These are phyloP conservation scores for Chrysolina haemoptera DNA, from an alignment of 2,888 invertebrate genomes.

Conservation along the genomic window DNA sequence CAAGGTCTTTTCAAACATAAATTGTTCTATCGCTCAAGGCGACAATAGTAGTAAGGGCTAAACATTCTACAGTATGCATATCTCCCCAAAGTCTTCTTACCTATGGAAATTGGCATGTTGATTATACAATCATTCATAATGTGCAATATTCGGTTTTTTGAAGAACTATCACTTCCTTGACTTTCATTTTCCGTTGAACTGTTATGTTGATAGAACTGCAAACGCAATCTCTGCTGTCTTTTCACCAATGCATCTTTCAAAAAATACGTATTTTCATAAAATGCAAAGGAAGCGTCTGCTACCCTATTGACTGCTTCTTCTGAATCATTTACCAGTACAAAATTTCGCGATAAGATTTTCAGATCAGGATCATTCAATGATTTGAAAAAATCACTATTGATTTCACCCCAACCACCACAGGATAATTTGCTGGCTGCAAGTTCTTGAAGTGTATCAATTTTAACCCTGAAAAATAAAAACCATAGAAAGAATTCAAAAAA, in stretches of 20 bases:
- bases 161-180: slow-evolving; percentile 28
- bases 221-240: slow-evolving; percentile 68
- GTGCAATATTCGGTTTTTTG: slow-evolving; percentile 74
- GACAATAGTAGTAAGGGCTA: too few relatives aligned
- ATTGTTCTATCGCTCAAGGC: too few relatives aligned
- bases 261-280: slow-evolving; percentile 84
- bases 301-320: slow-evolving; percentile 78
- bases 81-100: too few relatives aligned
- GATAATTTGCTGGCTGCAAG: slow-evolving; percentile 77
- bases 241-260: slow-evolving; percentile 78
- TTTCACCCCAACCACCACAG: slow-evolving; percentile 82
- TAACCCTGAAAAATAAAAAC: slow-evolving; percentile 73
- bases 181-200: slow-evolving; percentile 41
- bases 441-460: slow-evolving; percentile 83
- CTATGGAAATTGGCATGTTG: slow-evolving; percentile 84
- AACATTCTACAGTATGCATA: too few relatives aligned
- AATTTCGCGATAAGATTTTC: slow-evolving; percentile 78
- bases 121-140: slow-evolving; percentile 88
- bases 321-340: slow-evolving; percentile 76
- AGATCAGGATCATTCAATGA: slow-evolving; percentile 79
- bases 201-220: slow-evolving; percentile 32
- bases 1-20: too few relatives aligned
- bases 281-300: slow-evolving; percentile 81
- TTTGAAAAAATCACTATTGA: slow-evolving; percentile 80
- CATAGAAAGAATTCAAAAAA: not conserved